Evolutionary conservation across 1,140 invertebrate species (phyloP), one percentile per base, ranked within the genome.

Genomic region (Drosophila parvula): DNA sequence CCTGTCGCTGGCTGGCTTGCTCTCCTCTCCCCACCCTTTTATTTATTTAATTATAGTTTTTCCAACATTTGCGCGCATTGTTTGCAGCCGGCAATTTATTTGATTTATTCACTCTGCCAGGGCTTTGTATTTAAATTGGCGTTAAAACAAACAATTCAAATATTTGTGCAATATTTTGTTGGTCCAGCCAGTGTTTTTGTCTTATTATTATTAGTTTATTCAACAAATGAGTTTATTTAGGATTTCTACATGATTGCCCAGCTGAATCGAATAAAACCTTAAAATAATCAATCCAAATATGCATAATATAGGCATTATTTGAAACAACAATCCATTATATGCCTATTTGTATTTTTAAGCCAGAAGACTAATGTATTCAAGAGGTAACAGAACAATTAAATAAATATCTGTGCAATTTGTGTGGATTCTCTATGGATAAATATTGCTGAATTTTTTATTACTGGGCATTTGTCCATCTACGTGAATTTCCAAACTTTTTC

Each of bases 11-110:
- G 22, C 57, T 12, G n/a, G n/a, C 47, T 8, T 30, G 30, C 22
- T 9, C 22, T 7, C 22, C 22, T 4, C n/a, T 32, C 8, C 30
- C 18, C 9, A 32, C 16, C 34, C 22, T 18, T 9, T 47, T 48
- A 65, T 70, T 67, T 53, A 71, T 83, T 86, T 89, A 83, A 78
- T 79, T 64, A 88, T 68, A 71, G 64, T 79, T 81, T 75, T 81
- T 64, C 67, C 53, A 51, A 53, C 45, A 48, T 68, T 81, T 79
- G 56, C 48, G 40, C 41, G 55, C 53, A 41, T 48, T 59, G 40
- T 74, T 58, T 48, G 55, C 63, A 38, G 18, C 50, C 53, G 36
- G 50, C 73, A 59, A 51, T 74, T 58, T 51, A n/a, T 40, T 71
- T 60, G 27, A 50, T 69, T 65, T 78, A 62, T 71, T 78, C 65